Base-by-base conservation (phyloP, 1,140 invertebrate species). In the Asobara japonica region DNA sequence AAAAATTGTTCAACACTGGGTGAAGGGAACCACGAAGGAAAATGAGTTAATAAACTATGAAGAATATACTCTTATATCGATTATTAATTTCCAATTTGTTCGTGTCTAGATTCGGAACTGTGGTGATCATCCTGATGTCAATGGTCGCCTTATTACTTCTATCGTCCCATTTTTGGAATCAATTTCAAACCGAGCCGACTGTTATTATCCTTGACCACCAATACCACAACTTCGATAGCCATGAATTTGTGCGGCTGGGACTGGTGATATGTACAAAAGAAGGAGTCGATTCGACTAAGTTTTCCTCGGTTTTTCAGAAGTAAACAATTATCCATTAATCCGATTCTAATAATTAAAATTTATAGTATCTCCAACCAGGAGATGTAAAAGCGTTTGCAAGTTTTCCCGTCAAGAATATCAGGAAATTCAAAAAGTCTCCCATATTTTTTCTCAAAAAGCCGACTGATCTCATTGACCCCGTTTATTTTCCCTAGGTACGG, bases 161-260 rank as follows among this genome's bases (percentile, higher is more conserved):
- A 20, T 80, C 78, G 10, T 2, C 62, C 1, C 36, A 62, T 0
- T 79, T 77, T 8, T 82, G 80, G 80, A 0, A 67, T 8, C 74
- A 78, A 8, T 82, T 75, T 45, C 74, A 78, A 22, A 38, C 77
- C 29, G 13, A 70, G 0, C 64, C 79, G 0, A 72, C 67, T 1
- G 70, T 76, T 0, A 69, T 74, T 11, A 36, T 74, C 11, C 20
- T 78, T 0, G 33, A 77, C 27, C 71, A 66, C 18, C 61, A 79
- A 45, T 75, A 33, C 10, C 45, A 75, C 13, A 27, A n/a, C 6
- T 80, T n/a, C n/a, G n/a, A n/a, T n/a, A n/a, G n/a, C n/a, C n/a
- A 76, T 7, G 13, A 11, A 8, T 22, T 78, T 7, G 20, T 30
- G 0, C 73, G 71, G 20, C 78, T 76, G 8, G 45, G 76, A 1